A percentile compares a stretch with the other conserved stretches of the same genome.
phyloP scores from a whole-genome alignment of 2,888 invertebrate genomes.

The Hydriomena furcata region DNA sequence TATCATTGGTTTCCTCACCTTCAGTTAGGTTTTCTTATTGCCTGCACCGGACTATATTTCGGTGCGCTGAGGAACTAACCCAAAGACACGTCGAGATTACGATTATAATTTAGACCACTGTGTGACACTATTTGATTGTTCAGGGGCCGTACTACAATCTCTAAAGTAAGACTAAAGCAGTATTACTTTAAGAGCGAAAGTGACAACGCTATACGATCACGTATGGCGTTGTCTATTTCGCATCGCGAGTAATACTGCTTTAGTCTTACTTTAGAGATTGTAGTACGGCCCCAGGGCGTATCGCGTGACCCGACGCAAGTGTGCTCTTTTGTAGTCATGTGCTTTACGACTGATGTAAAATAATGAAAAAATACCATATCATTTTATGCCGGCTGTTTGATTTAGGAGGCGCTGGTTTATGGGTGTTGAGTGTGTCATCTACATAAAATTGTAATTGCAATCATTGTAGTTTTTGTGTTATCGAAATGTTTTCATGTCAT shows the following conservation, averaged over 20 bases:
- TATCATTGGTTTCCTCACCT: no score
- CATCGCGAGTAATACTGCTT: no score
- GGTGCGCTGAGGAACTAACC: conserved; percentile 5
- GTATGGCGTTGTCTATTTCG: no score
- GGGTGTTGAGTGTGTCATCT: conserved; percentile 38
- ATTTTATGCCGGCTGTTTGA: conserved; percentile 62
- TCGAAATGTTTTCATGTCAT: conserved; percentile 16
- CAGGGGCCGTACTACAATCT: conserved; percentile 33
- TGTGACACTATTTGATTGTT: conserved; percentile 76
- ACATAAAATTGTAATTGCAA: conserved; percentile 45
- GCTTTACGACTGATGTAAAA: conserved; percentile 76
- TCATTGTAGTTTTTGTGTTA: conserved; percentile 37
- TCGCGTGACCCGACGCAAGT: conserved; percentile 62
- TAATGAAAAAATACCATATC: conserved; percentile 75
- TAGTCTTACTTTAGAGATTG: no score
- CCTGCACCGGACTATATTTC: background rate
- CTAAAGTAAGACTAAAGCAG: no score
- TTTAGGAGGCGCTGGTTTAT: conserved; percentile 62
- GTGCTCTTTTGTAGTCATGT: conserved; percentile 64
- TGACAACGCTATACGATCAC: no score
- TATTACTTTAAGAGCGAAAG: no score
- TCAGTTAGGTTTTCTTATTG: no score
- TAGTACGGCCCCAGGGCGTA: background rate
- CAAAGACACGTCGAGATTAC: conserved; percentile 34
- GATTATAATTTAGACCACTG: conserved; percentile 78